Evolutionary conservation across 2,113 vertebrate genomes (phyloP), one percentile per base, ranked within the genome.

Genomic region (Lynx canadensis): DNA sequence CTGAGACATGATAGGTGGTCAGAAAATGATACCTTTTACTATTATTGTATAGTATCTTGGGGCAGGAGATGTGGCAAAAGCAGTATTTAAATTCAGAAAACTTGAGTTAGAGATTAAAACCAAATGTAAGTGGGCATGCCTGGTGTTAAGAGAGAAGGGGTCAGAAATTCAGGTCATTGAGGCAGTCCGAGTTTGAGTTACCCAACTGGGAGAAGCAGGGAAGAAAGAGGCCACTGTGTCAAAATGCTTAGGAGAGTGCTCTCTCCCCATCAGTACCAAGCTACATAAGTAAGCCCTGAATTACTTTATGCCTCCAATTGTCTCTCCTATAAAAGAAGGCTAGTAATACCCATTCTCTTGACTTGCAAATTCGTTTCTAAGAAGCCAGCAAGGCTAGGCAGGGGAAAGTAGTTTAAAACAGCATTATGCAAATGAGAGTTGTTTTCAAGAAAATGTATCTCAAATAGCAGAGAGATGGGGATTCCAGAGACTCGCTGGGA

Each of bases 401-500:
- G 87, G 60, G 73, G 52, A 95, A 93, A 92, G 52, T 63, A 38
- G 19, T 68, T 36, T 89, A 55, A 91, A 88, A 84, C 55, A 92
- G 83, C 21, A 55, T 50, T 80, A 21, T 71, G 63, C 38, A 90
- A 97, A 89, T 50, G 8, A 91, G 60, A 79, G 48, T 55, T 65
- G 21, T 88, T 97, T 93, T 91, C 78, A 45, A 68, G 91, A 89
- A 76, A 60, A 63, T 41, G 3, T 68, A 23, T 82, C 79, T 92
- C 68, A 66, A 76, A 91, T 12, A 86, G 68, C 63, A 83, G 80
- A 86, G 63, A 90, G 36, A 80, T 78, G 88, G 80, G 97, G n/a
- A 94, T 96, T 95, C 84, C 93, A 92, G 48, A 94, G 87, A 90
- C 74, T 90, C 38, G 50, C 83, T n/a, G n/a, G 55, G 90, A 93